Base-by-base conservation (phyloP, 2,888 invertebrate species). In the Troglohyphantes excavatus region DNA sequence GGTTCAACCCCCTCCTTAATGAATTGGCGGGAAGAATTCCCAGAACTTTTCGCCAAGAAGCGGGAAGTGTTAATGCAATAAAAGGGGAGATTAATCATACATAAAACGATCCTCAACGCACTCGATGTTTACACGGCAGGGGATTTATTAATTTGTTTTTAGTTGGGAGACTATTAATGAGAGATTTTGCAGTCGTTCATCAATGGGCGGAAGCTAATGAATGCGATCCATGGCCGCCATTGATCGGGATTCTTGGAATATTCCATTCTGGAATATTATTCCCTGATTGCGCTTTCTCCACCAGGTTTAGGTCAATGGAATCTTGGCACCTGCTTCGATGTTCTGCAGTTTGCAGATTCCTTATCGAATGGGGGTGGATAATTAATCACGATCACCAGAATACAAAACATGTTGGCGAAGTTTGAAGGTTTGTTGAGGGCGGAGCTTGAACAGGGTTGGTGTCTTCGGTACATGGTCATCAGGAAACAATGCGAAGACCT, bases 91-190 rank as follows among this genome's bases (percentile, higher is more conserved):
- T 83, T 83, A 83, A 83, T 83, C 83, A 83, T 83, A 83, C 72
- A 73, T 65, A 83, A 83, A 83, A 83, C 73, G 83, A 73, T 72
- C 83, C 73, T 21, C 21, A 63, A 59, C 73, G 21, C 21, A 73
- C 72, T 39, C 73, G 39, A 43, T 83, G 83, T 83, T 83, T 83
- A 83, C 83, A 83, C 27, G 72, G 59, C 29, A 46, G 72, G 76
- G 83, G 83, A 83, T 83, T 83, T 83, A 73, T 83, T 83, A 83
- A 83, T 83, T 83, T 83, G 73, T 72, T 72, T 83, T 65, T 46
- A 72, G 72, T 73, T 39, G 72, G 53, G 26, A 21, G 73, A 29
- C 53, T 53, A 72, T 83, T 72, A 83, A 83, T 83, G 83, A 23
- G 53, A n/a, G 59, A 63, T 46, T 75, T 75, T 75, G 27, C 43